Conservation (phyloP, 2,113 vertebrate species). For the Colistium nudipinnis region DNA sequence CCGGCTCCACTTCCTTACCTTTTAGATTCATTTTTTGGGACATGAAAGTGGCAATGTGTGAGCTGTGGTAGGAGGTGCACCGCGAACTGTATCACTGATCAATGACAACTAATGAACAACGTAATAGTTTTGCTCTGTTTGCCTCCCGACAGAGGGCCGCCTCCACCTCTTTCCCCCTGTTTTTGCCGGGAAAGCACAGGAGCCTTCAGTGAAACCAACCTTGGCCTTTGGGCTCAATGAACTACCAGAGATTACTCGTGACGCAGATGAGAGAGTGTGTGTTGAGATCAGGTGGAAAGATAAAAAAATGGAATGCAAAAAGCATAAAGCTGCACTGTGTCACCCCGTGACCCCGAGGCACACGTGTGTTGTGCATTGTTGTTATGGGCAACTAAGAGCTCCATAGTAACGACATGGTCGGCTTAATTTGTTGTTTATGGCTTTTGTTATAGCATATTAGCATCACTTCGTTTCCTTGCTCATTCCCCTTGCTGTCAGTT, state of each 20-base stretch:
- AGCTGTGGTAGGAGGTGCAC: slow-evolving; percentile 45
- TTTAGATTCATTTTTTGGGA: slow-evolving; percentile 58
- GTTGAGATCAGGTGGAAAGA: too few relatives aligned
- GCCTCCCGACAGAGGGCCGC: slow-evolving; percentile 65
- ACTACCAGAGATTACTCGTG: slow-evolving; percentile 72
- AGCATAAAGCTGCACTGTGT: neutral
- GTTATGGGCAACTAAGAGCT: slow-evolving; percentile 11
- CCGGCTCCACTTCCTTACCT: slow-evolving; percentile 51
- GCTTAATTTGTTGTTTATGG: slow-evolving; percentile 31
- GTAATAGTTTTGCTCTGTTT: slow-evolving; percentile 77
- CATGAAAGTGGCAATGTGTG: slow-evolving; percentile 51
- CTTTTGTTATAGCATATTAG: slow-evolving; percentile 50
- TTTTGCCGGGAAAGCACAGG: slow-evolving; percentile 66
- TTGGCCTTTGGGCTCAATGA: slow-evolving; percentile 80
- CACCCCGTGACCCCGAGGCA: neutral
- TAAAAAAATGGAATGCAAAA: neutral
- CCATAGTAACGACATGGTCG: slow-evolving; percentile 38
- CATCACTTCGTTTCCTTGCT: slow-evolving; percentile 41
- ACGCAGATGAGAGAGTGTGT: slow-evolving; percentile 67
- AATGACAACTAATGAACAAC: slow-evolving; percentile 79
- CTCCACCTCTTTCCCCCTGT: slow-evolving; percentile 56
- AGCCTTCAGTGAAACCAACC: slow-evolving; percentile 72
- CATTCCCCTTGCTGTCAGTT: slow-evolving; percentile 4
- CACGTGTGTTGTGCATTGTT: slow-evolving; percentile 7
- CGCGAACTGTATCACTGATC: slow-evolving; percentile 73